phyloP scores from a whole-genome alignment of 2,888 invertebrate genomes.

The Acronicta alni region DNA sequence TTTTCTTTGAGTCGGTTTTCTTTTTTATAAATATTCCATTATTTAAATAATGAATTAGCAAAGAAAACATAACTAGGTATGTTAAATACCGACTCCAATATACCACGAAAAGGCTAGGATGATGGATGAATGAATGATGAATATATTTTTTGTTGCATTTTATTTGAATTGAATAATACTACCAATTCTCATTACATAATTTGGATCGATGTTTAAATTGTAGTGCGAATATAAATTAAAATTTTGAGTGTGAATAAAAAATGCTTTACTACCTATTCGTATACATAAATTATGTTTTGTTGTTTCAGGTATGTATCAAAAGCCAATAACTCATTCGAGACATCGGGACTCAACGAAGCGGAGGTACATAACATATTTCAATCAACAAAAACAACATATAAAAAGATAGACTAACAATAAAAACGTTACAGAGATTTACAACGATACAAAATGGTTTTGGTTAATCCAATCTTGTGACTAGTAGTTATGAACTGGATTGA shows the following conservation, averaged over 20 bases:
- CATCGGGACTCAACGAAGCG: constrained; percentile 10
- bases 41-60: too few relatives aligned
- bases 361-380: constrained; percentile 40
- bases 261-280: neutral
- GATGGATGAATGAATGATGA: too few relatives aligned
- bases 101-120: too few relatives aligned
- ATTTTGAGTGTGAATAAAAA: constrained; percentile 13
- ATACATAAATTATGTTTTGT: constrained; percentile 37
- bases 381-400: constrained; percentile 34
- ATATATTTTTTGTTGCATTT: too few relatives aligned
- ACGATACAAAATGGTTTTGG: constrained; percentile 56
- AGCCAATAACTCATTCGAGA: constrained; percentile 34
- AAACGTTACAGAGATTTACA: constrained; percentile 48
- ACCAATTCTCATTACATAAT: constrained; percentile 9
- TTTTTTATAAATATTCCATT: too few relatives aligned
- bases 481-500: constrained; percentile 60
- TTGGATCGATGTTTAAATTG: constrained; percentile 18
- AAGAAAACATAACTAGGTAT: too few relatives aligned
- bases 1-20: too few relatives aligned
- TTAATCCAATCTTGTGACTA: constrained; percentile 54
- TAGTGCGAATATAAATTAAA: constrained; percentile 4
- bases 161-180: too few relatives aligned
- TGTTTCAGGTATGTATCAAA: constrained; percentile 65
- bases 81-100: too few relatives aligned
- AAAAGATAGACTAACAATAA: constrained; percentile 29